Base-by-base conservation (phyloP, 2,888 invertebrate genomes). In the Epistrophella euchroma region DNA sequence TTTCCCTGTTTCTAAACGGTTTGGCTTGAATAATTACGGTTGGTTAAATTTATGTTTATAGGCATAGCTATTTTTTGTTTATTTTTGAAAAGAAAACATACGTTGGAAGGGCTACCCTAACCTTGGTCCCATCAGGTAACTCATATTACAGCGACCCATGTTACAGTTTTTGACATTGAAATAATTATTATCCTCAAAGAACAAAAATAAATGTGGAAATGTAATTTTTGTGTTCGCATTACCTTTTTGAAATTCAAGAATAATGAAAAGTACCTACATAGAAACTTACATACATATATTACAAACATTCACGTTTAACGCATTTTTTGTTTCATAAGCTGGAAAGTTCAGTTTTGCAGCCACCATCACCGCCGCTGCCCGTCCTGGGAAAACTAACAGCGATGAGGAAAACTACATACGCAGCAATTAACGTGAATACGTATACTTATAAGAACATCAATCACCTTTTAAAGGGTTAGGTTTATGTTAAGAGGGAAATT, bases 111-210 rank as follows among this genome's bases (percentile, higher is more conserved):
- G 22, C 13, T 52, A 52, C 25, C 52, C 28, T 28, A 9, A 52
- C 52, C 25, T 25, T 52, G 7, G 15, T 15, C 50, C 11, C 1
- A 0, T 11, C 4, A 52, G 15, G n/a, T 35, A 56, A 32, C 4
- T 56, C 56, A 56, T 56, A 32, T 13, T 32, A n/a, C 56, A 32
- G n/a, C n/a, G n/a, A 56, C 56, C 56, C 56, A 17, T 56, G 56
- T 56, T 32, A 56, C 56, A 32, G 56, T 56, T 56, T 56, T 56
- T 56, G 56, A 56, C 56, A 56, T 56, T 35, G 56, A 56, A 56
- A 56, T 56, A 56, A 56, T 56, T 32, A 17, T 32, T 56, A 56
- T 56, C 17, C 32, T 56, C 56, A 52, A 28, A 56, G 32, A 17
- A 56, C 28, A 35, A 11, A 32, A 55, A 55, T 28, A 55, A 55